These are phyloP conservation scores for Pedionomus torquatus DNA, from an alignment of 2,113 vertebrate genomes.

Conservation along the genomic window DNA sequence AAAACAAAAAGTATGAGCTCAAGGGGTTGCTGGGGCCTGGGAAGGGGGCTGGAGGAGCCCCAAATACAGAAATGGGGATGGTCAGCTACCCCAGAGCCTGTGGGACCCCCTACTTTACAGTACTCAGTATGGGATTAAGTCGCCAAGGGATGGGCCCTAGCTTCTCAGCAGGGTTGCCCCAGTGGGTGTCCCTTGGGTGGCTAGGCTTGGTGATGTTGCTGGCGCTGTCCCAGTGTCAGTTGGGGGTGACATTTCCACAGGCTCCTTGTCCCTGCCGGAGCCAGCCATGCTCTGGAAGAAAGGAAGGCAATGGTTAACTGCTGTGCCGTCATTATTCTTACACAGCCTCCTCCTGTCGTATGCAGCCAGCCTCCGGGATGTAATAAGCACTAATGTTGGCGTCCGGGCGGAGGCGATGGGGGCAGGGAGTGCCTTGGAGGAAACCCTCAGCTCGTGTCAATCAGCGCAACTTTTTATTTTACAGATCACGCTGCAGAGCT, in stretches of 20 bases:
- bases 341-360: background rate
- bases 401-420: background rate
- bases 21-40: background rate
- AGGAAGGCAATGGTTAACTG: slow-evolving; percentile 12
- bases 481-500: slow-evolving; percentile 21
- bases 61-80: background rate
- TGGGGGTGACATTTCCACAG: background rate
- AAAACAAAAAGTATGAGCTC: background rate
- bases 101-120: fast-evolving
- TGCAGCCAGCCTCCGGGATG: background rate
- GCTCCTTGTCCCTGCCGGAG: background rate
- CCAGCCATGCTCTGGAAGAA: background rate
- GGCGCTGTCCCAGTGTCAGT: background rate
- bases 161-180: background rate
- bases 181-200: background rate
- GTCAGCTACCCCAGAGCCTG: background rate
- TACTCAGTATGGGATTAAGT: background rate
- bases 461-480: slow-evolving; percentile 60
- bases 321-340: background rate
- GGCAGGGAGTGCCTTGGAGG: slow-evolving; percentile 15
- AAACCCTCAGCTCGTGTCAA: slow-evolving; percentile 54
- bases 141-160: background rate
- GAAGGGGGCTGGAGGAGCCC: background rate
- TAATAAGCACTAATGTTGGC: background rate
- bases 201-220: background rate